Base-by-base conservation (phyloP, 2,888 invertebrate species). In the Andrena dorsata region DNA sequence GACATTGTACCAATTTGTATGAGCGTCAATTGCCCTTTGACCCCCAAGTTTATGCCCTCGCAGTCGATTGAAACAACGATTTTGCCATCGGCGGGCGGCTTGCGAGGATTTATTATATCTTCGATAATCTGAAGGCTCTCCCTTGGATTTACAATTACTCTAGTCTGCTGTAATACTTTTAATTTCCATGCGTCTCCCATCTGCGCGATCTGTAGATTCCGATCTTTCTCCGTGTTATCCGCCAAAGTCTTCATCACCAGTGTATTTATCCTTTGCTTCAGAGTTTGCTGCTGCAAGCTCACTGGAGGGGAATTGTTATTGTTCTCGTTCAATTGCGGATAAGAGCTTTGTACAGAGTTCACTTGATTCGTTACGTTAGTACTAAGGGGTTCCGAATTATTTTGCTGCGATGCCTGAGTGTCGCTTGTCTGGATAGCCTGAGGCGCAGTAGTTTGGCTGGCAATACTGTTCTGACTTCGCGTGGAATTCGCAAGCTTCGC, bases 11-110 rank as follows among this genome's bases (percentile, higher is more conserved):
- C 98, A 88, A 98, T 96, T 93, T 98, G 97, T 92, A 98, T 96
- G 68, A 98, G 94, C 2, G 98, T 98, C 81, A 98, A 95, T 89
- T 97, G 97, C 23, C 98, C 98, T 93, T 98, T 98, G 1, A 97
- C 95, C 28, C 98, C 98, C 81, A 98, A 95, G 94, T 98, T 98
- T 72, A 98, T 97, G 20, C 98, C 98, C 94, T 99, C 98, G 90
- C 98, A 98, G 93, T 98, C 98, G 91, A 98, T 96, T 0, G 98
- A 97, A 28, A 98, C 95, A 72, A 96, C 95, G 70, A 94, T 74
- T 90, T 94, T 94, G 32, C 94, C 94, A 66, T 94, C 91, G 0
- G 78, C 26, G 2, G 93, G 63, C 78, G 83, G 73, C 81, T 88
- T 86, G 83, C 87, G 91, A 2, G 95, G 95, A 86, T 95, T 95